Evolutionary conservation across 2,797 vertebrate genomes (phyloP).

Genomic region (Premnoplex brunnescens): DNA sequence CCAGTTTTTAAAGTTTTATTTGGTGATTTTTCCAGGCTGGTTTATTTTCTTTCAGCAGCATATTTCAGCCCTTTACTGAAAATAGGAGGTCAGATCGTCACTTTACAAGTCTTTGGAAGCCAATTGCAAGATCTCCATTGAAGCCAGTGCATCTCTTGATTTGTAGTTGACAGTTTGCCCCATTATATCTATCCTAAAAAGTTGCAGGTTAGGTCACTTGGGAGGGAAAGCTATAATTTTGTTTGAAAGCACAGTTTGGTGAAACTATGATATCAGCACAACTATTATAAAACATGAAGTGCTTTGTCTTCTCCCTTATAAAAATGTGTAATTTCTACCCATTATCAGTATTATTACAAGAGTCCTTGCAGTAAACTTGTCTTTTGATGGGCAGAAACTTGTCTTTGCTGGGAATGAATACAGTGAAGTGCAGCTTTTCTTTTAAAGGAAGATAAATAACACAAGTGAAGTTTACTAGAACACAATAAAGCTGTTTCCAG

Average conservation of each 20-base stretch:
- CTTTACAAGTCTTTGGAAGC: background rate
- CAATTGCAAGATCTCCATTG: background rate
- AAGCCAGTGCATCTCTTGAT: background rate
- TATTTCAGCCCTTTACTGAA: background rate
- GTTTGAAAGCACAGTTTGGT: slow-evolving; percentile 47
- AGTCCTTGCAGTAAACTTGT: slow-evolving; percentile 48
- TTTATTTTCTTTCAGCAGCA: background rate
- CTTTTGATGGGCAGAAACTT: slow-evolving; percentile 57
- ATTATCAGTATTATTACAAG: slow-evolving; percentile 57
- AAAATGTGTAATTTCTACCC: slow-evolving; percentile 62
- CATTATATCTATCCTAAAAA: slow-evolving; percentile 40
- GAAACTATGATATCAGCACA: slow-evolving; percentile 58
- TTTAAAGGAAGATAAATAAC: slow-evolving; percentile 68
- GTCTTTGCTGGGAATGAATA: slow-evolving; percentile 38
- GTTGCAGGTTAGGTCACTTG: slow-evolving; percentile 46
- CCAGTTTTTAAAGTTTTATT: background rate
- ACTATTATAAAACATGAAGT: slow-evolving; percentile 48
- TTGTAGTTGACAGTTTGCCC: slow-evolving; percentile 11
- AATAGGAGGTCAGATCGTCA: background rate
- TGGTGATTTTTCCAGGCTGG: background rate
- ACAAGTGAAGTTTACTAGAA: slow-evolving; percentile 58
- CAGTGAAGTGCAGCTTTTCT: slow-evolving; percentile 39
- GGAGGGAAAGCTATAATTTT: slow-evolving; percentile 61
- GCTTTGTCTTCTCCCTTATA: slow-evolving; percentile 52
- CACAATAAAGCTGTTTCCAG: slow-evolving; percentile 55